Conservation (phyloP, 2,888 invertebrate genomes). For the Galeruca laticollis region DNA sequence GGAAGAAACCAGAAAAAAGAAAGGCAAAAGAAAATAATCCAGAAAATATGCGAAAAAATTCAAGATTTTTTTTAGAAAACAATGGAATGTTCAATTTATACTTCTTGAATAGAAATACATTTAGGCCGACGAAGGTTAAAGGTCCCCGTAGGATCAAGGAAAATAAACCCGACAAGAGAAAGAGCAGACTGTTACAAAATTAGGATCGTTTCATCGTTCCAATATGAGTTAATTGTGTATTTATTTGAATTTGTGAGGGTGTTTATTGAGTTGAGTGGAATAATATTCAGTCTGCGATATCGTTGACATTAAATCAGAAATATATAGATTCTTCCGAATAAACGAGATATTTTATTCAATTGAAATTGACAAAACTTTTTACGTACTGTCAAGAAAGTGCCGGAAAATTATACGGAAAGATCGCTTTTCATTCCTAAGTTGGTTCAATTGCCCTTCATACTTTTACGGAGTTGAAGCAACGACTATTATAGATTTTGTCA, state of each 20-base stretch:
- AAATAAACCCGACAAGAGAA: slow-evolving; percentile 30
- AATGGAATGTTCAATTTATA: slow-evolving; percentile 43
- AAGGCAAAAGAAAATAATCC: slow-evolving; percentile 32
- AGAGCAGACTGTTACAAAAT: slow-evolving; percentile 23
- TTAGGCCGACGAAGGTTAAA: slow-evolving; percentile 39
- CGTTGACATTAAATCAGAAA: too few species aligned
- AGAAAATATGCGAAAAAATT: slow-evolving; percentile 28
- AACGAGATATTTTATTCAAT: too few species aligned
- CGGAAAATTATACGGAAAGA: too few species aligned
- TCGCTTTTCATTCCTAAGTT: too few species aligned
- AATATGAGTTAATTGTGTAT: not conserved
- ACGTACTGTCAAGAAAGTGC: too few species aligned
- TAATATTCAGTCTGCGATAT: too few species aligned
- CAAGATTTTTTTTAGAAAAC: slow-evolving; percentile 36
- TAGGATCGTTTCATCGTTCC: not conserved
- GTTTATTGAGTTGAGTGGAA: not conserved
- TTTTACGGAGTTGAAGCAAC: too few species aligned
- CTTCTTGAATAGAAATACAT: slow-evolving; percentile 40
- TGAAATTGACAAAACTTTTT: too few species aligned
- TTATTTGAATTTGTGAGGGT: not conserved
- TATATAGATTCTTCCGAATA: too few species aligned
- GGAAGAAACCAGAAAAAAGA: slow-evolving; percentile 36
- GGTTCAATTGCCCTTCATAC: too few species aligned
- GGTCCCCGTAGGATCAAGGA: slow-evolving; percentile 33
- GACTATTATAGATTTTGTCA: too few species aligned